Base-by-base conservation (phyloP, 2,888 invertebrate species). In the Caenorhabditis zanzibari region DNA sequence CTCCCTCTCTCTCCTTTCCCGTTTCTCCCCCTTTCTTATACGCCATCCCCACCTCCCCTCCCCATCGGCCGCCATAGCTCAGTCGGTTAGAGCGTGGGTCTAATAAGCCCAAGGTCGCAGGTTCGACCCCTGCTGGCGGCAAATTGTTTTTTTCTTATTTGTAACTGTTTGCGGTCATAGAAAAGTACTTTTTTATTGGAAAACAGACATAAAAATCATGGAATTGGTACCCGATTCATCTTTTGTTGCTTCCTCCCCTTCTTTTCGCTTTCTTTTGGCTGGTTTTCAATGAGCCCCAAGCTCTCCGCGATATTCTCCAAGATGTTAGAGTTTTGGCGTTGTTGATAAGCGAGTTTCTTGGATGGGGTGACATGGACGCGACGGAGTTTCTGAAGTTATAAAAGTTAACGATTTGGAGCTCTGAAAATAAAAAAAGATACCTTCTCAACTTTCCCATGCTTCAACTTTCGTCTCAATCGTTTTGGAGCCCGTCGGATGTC, bases 81-180 rank as follows among this genome's bases (percentile, higher is more conserved):
- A 90, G 90, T 90, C 88, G 90, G 90, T 90, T 90, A 90, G 90
- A 90, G 90, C 90, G 90, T 90, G 89, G 90, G 90, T 90, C 90
- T 90, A 90, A 90, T 90, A 90, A 90, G 90, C 90, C 90, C 89
- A 90, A 90, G 90, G 90, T 91, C 90, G 88, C 88, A 90, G 90
- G 90, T 90, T 90, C 90, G 89, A 91, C 89, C 90, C 90, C 91
- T 91, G 88, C 88, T 89, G 87, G 89, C 88, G 90, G 90, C 90
- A 91, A 89, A 89, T 80, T 26, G 12, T 63, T 63, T 63, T 63
- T 32, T 44, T 44, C 14, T 44, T 44, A 14, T 14, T 16, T 41
- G 16, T 7, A 41, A n/a, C n/a, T n/a, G 16, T 16, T 44, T 16
- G 16, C 4, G 16, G 4, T 9, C 1, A 1, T 14, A 44, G 10